phyloP scores from a whole-genome alignment of 2,797 vertebrate genomes.

The Gadopsis marmoratus region DNA sequence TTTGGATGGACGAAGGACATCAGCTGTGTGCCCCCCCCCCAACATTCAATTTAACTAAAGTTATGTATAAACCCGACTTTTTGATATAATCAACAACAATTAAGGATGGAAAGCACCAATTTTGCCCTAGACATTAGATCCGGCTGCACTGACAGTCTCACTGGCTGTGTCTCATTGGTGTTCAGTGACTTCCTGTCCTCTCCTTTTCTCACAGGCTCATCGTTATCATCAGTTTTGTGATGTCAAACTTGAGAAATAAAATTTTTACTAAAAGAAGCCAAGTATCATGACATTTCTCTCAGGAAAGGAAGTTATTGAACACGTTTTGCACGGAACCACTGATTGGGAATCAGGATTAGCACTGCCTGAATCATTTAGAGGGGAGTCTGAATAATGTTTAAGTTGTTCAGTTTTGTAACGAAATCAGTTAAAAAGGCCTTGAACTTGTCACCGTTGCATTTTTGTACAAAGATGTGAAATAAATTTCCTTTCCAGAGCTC shows the following conservation, averaged over 20 bases:
- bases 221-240: background rate
- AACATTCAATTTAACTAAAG: conserved; percentile 25
- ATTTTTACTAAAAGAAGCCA: background rate
- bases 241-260: background rate
- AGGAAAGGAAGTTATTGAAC: conserved; percentile 37
- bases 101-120: conserved; percentile 61
- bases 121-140: conserved; percentile 36
- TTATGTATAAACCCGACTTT: conserved; percentile 21
- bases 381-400: conserved; percentile 14
- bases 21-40: background rate
- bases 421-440: conserved; percentile 49
- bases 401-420: conserved; percentile 58
- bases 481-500: conserved; percentile 76
- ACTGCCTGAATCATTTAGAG: conserved; percentile 17
- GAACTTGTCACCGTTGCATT: conserved; percentile 62
- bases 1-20: conserved; percentile 28
- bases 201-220: background rate
- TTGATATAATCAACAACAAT: conserved; percentile 33
- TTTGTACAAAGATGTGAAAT: conserved; percentile 80
- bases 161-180: conserved; percentile 18
- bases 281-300: background rate
- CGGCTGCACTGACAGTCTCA: conserved; percentile 33
- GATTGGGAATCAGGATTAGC: conserved; percentile 18
- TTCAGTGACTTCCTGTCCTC: conserved; percentile 35
- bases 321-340: conserved; percentile 12